Base-by-base conservation (phyloP, 2,888 invertebrate genomes). In the Loripinus fragilis region DNA sequence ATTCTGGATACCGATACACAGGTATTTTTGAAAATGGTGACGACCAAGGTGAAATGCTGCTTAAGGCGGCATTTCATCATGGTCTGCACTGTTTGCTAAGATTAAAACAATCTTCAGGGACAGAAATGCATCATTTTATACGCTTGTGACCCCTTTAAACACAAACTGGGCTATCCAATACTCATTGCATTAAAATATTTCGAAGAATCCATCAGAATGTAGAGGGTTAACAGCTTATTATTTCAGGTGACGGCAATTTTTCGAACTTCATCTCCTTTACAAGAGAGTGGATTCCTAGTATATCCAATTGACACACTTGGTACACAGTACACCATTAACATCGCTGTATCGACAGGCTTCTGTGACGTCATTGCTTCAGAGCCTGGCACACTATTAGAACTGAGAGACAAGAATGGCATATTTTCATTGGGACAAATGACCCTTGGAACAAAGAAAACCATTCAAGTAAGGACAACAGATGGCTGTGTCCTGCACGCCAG, bases 401-500 rank as follows among this genome's bases (percentile, higher is more conserved):
- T 41, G 17, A 33, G 45, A 8, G 15, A 30, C 15, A 28, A 55
- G 25, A 30, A 64, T 17, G 25, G 23, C 7, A 2, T 17, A 20
- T 3, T 28, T 1, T 3, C 33, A 20, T 20, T 23, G 1, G 60
- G 10, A 20, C 17, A 5, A 33, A 10, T 60, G 17, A 1, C 2
- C 30, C 33, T 17, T 7, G 33, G 17, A 7, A 60, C 1, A 5
- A 60, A 60, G 28, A 3, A 1, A 12, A 20, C 23, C 23, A 15
- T 42, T 38, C 3, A 17, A 17, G 48, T 76, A 0, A 28, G 15
- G 0, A 25, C 7, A 23, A 42, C 23, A 8, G 33, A 60, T 12
- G 80, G 80, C 33, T 66, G 69, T 3, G 28, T 80, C 0, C 25
- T 80, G 1, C 30, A n/a, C 28, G 71, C 74, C 23, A 71, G 60